Conservation (phyloP, 2,797 vertebrate genomes). For the Fistularia tabacaria region DNA sequence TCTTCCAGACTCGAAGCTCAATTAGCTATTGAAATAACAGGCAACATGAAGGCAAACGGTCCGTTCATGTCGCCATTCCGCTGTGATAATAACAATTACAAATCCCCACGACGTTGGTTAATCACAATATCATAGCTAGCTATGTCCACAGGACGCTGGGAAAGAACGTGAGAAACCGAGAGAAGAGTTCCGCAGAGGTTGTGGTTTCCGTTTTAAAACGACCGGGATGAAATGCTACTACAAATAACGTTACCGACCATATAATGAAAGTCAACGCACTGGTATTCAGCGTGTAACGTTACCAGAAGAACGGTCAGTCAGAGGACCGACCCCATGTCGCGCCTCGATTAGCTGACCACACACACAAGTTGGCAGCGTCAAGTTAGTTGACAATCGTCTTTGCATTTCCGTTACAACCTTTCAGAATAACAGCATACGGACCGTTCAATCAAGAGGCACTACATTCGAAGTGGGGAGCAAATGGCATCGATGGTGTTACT, state of each 20-base stretch:
- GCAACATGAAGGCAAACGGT: constrained; percentile 18
- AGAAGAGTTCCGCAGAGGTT: constrained; percentile 27
- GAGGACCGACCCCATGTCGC: constrained; percentile 18
- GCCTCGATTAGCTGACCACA: constrained; percentile 42
- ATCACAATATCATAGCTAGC: constrained; percentile 52
- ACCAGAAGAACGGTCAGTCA: constrained; percentile 10
- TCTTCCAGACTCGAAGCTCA: constrained; percentile 31
- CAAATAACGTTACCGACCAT: neutral
- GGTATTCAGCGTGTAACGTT: constrained; percentile 1
- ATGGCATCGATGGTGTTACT: too few species aligned
- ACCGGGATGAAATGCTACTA: neutral
- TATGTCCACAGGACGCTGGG: constrained; percentile 32
- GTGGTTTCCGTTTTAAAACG: constrained; percentile 14
- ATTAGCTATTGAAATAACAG: constrained; percentile 37
- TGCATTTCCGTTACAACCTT: constrained; percentile 20
- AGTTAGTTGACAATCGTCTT: rapidly evolving
- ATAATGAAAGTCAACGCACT: neutral
- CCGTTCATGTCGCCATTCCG: constrained; percentile 43
- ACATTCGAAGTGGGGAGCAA: too few species aligned
- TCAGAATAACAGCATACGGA: constrained; percentile 45
- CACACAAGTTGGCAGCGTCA: constrained; percentile 57
- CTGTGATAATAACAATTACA: constrained; percentile 43
- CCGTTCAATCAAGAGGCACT: too few species aligned
- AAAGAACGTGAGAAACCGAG: constrained; percentile 8
- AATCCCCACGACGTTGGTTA: constrained; percentile 36